These are phyloP conservation scores for Pyralis farinalis DNA, from an alignment of 2,888 invertebrate species.

Conservation along the genomic window DNA sequence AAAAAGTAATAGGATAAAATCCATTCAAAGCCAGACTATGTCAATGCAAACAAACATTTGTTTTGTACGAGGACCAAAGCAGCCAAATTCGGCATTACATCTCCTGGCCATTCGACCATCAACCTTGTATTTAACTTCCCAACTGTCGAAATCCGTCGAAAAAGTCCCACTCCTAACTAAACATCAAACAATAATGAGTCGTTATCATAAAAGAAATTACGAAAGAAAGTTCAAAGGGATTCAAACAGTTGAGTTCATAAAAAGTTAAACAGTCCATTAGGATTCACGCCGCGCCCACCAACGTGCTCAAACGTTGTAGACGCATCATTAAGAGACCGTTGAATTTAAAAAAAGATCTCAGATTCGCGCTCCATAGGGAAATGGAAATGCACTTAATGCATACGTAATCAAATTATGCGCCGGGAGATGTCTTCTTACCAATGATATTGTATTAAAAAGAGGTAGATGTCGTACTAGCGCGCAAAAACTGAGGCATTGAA, in stretches of 20 bases:
- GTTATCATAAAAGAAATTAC: background rate
- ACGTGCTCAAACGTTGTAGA: slow-evolving; percentile 14
- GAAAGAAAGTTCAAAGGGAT: slow-evolving; percentile 1
- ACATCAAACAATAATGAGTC: slow-evolving; percentile 5
- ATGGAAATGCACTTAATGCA: slow-evolving; percentile 77
- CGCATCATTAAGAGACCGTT: slow-evolving; percentile 46
- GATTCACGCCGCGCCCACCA: slow-evolving; percentile 10
- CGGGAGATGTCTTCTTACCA: slow-evolving; percentile 16
- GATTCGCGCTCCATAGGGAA: slow-evolving; percentile 49
- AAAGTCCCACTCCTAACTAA: too few species aligned
- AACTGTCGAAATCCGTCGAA: too few species aligned
- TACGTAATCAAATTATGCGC: slow-evolving; percentile 72
- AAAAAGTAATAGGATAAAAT: too few species aligned
- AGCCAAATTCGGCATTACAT: too few species aligned
- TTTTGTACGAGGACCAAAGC: too few species aligned
- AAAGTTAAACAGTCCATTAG: slow-evolving; percentile 14
- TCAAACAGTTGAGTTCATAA: slow-evolving; percentile 19
- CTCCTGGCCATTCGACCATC: too few species aligned
- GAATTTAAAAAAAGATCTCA: slow-evolving; percentile 59
- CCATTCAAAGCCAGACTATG: too few species aligned
- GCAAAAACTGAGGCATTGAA: too few species aligned
- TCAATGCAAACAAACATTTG: too few species aligned
- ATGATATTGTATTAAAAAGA: too few species aligned
- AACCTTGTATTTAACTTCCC: too few species aligned
- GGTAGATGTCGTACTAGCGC: too few species aligned